Base-by-base conservation (phyloP, 2,797 vertebrate genomes). In the Chelon labrosus region DNA sequence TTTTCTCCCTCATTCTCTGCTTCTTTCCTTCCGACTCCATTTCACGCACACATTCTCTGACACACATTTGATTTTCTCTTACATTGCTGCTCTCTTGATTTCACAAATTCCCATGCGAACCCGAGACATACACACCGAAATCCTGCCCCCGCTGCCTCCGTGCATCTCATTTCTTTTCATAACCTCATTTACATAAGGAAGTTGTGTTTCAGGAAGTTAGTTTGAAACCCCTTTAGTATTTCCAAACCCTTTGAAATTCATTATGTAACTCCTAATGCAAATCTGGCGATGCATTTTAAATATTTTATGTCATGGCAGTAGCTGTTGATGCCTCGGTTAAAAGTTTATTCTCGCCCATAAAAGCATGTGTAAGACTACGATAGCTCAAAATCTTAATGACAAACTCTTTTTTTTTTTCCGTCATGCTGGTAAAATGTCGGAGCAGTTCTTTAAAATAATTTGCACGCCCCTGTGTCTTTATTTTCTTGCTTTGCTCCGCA, bases 171-270 rank as follows among this genome's bases (percentile, higher is more conserved):
- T 85, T 89, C 79, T 86, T 87, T 89, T 82, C 86, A 78, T 77
- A 75, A 77, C 78, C 81, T 85, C 52, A 86, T 89, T 88, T 89
- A 50, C 84, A 86, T 88, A 58, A 65, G 67, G 77, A 84, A 83
- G 72, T 85, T 87, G 53, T 71, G 73, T 73, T 86, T 90, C 71
- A 67, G 73, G 70, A 88, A 88, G 83, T 86, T 82, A 80, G 76
- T 85, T 82, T 82, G 63, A 87, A 88, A 75, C 66, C 82, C 75
- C 72, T 73, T 70, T 54, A 71, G 82, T 73, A 68, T 75, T 79
- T 75, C 67, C 65, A 46, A 42, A 75, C 70, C 82, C 65, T 86
- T 85, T 84, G 82, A 89, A 84, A 89, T 74, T 3, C 52, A 75
- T 86, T 86, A 83, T 31, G 61, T 77, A 91, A 85, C 56, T 73